Conservation (phyloP, 1,140 invertebrate genomes). For the Paralvinella palmiformis region DNA sequence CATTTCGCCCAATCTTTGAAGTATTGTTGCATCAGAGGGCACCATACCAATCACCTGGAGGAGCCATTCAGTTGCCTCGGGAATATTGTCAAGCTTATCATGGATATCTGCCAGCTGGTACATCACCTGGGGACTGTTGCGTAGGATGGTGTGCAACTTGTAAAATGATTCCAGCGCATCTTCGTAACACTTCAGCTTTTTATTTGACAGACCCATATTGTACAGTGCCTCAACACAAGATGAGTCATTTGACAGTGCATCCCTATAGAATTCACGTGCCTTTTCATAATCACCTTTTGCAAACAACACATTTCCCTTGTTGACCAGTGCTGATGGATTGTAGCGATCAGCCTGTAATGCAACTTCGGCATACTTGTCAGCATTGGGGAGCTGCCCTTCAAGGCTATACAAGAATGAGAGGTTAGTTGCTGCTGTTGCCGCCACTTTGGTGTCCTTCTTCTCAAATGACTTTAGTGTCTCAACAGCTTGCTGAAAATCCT, state of each 20-base stretch:
- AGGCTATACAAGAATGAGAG: constrained; percentile 83
- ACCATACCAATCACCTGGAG: constrained; percentile 77
- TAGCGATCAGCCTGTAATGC: constrained; percentile 71
- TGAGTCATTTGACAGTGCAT: constrained; percentile 74
- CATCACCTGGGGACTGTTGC: constrained; percentile 74
- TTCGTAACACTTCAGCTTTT: constrained; percentile 64
- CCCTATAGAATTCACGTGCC: constrained; percentile 69
- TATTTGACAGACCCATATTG: constrained; percentile 76
- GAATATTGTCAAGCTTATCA: constrained; percentile 29
- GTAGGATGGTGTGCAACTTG: constrained; percentile 72
- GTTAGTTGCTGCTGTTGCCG: constrained; percentile 79
- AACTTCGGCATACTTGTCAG: constrained; percentile 67
- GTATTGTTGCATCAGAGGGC: constrained; percentile 74
- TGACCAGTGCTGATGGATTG: constrained; percentile 76
- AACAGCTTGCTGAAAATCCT: constrained; percentile 72
- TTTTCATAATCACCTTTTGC: constrained; percentile 66
- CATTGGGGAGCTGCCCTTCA: constrained; percentile 70
- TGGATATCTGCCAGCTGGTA: constrained; percentile 80
- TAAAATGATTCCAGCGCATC: constrained; percentile 75
- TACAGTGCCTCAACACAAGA: constrained; percentile 86
- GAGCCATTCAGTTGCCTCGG: too few species aligned
- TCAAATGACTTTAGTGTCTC: constrained; percentile 85
- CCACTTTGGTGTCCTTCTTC: constrained; percentile 75
- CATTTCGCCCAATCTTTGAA: constrained; percentile 77
- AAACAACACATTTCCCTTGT: constrained; percentile 78